These are phyloP conservation scores for Monarcha castaneiventris DNA, from an alignment of 2,113 vertebrate species.

Conservation along the genomic window DNA sequence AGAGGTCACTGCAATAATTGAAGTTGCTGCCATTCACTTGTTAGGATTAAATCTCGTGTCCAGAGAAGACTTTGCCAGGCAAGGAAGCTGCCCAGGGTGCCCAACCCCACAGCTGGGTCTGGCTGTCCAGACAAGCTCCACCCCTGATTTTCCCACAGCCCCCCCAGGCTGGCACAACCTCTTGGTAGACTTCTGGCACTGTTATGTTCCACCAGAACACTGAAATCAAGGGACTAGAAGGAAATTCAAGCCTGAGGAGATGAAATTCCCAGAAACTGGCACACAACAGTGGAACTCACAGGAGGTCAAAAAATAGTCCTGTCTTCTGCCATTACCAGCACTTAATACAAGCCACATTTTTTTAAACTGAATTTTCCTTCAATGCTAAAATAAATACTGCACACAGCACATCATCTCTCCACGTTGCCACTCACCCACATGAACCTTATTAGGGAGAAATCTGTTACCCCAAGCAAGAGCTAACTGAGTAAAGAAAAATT, in stretches of 20 bases:
- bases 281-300: not conserved
- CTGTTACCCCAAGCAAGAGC: not conserved
- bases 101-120: rapidly evolving
- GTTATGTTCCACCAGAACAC: not conserved
- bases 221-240: not conserved
- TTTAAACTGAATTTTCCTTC: not conserved
- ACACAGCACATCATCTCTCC: not conserved
- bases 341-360: not conserved
- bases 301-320: not conserved
- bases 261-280: not conserved
- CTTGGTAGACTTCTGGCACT: not conserved
- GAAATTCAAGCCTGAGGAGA: not conserved
- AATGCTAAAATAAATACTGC: not conserved
- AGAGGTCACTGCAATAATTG: not conserved
- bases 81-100: rapidly evolving
- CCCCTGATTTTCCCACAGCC: not conserved
- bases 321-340: not conserved
- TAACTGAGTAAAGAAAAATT: not conserved
- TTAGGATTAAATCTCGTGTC: not conserved
- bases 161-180: not conserved
- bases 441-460: not conserved
- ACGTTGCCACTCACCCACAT: not conserved
- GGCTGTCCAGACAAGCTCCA: not conserved
- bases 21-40: not conserved
- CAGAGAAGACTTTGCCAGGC: not conserved